A percentile compares a stretch with the other conserved stretches of the same genome.
Evolutionary conservation across 2,797 vertebrate genomes (phyloP).

Genomic region (Oreochromis mossambicus): DNA sequence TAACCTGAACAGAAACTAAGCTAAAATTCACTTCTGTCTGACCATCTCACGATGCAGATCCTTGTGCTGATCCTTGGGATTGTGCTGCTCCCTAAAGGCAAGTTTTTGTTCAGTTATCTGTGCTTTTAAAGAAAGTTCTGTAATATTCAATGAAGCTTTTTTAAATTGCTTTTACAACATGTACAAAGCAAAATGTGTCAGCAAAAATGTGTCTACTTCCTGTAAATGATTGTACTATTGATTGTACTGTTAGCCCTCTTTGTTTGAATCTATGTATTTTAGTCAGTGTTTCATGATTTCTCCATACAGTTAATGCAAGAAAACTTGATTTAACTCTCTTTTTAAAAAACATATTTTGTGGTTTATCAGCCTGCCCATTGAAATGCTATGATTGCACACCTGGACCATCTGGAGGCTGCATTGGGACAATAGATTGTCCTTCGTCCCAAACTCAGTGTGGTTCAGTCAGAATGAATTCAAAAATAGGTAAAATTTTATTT

Average conservation of each 20-base stretch:
- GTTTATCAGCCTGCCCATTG: conserved; percentile 41
- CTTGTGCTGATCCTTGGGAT: conserved; percentile 23
- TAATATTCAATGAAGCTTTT: not conserved
- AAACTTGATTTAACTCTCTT: not conserved
- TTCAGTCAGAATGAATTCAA: accelerated
- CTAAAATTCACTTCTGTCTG: not conserved
- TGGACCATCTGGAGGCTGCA: accelerated
- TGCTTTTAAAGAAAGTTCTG: not conserved
- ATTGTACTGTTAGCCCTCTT: not conserved
- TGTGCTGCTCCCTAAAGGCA: conserved; percentile 46
- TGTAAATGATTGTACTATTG: not conserved
- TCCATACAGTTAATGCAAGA: not conserved
- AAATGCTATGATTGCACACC: conserved; percentile 10
- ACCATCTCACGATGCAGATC: conserved; percentile 26
- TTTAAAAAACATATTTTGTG: not conserved
- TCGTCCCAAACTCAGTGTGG: not conserved
- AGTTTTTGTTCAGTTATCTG: not conserved
- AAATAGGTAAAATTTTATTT: not conserved
- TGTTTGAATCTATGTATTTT: not conserved
- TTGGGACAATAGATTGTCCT: not conserved
- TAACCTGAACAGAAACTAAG: accelerated
- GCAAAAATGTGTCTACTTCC: not conserved
- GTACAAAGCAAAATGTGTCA: not conserved
- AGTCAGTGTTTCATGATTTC: accelerated
- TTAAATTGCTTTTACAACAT: not conserved